phyloP scores from a whole-genome alignment of 1,140 invertebrate genomes.

The Temnothorax nylanderi region DNA sequence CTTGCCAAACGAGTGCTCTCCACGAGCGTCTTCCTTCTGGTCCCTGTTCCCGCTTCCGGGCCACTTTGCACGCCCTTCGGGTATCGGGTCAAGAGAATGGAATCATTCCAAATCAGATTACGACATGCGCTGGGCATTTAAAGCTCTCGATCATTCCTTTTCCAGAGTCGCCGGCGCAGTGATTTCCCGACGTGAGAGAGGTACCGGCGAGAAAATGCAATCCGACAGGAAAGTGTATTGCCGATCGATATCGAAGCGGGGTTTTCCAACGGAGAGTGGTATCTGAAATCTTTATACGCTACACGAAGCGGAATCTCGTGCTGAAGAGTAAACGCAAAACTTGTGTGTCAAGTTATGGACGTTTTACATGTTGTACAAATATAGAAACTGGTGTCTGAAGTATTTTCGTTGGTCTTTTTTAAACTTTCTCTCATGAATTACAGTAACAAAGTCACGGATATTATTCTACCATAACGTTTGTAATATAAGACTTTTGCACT shows the following conservation, averaged over 20 bases:
- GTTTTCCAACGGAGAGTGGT: conserved; percentile 6
- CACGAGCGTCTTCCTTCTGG: conserved; percentile 41
- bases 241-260: conserved; percentile 47
- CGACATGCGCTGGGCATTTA: conserved; percentile 66
- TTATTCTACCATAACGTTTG: not conserved
- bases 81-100: conserved; percentile 66
- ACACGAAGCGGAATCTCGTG: conserved; percentile 1
- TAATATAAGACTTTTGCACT: not conserved
- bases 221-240: not conserved
- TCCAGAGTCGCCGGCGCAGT: conserved; percentile 38
- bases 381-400: not conserved
- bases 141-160: conserved; percentile 63
- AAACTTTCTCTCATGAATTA: not conserved
- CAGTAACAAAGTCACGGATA: not conserved
- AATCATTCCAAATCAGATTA: conserved; percentile 77
- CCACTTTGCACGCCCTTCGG: conserved; percentile 12
- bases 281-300: conserved; percentile 44
- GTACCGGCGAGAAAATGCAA: conserved; percentile 25
- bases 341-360: not conserved
- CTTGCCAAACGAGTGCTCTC: conserved; percentile 55
- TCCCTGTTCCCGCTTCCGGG: conserved; percentile 7
- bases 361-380: conserved; percentile 20
- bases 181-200: conserved; percentile 53
- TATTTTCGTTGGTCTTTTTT: not conserved
- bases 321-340: not conserved